Percentiles rank a stretch among this genome's conserved stretches.
These are phyloP conservation scores for Trematocara unimaculatum DNA, from an alignment of 2,113 vertebrate species.

Conservation along the genomic window DNA sequence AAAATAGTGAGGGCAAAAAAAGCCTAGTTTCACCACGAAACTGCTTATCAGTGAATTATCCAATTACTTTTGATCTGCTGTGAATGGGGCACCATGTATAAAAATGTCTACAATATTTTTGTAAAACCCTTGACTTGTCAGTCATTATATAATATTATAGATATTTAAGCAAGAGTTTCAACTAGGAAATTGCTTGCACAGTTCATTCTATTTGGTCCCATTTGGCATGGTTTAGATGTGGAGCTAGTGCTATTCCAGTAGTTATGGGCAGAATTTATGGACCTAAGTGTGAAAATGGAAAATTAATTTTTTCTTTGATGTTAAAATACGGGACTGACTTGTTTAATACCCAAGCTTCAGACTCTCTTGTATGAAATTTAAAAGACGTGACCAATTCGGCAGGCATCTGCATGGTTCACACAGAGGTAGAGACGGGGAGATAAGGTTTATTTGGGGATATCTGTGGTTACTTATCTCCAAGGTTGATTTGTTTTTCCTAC, in stretches of 20 bases:
- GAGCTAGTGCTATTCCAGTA: neutral
- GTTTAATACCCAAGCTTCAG: neutral
- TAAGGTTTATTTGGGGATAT: slow-evolving; percentile 52
- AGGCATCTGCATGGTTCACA: slow-evolving; percentile 62
- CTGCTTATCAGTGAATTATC: neutral
- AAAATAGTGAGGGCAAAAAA: neutral
- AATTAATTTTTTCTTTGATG: rapidly evolving
- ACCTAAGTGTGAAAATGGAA: neutral
- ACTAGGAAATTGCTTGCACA: neutral
- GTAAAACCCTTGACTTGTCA: neutral
- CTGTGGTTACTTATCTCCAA: slow-evolving; percentile 62
- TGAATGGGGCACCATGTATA: neutral
- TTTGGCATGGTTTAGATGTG: neutral
- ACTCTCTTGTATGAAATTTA: neutral
- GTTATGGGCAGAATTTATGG: neutral
- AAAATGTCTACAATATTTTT: neutral
- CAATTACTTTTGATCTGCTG: neutral
- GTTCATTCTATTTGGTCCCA: neutral
- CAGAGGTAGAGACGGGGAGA: slow-evolving; percentile 3
- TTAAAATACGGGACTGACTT: neutral
- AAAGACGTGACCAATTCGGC: neutral
- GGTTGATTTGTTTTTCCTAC: slow-evolving; percentile 41
- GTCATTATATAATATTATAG: neutral
- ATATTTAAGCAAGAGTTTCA: neutral
- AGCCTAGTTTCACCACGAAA: neutral